Evolutionary conservation across 2,888 invertebrate genomes (phyloP).

Genomic region (Lottia gigantea): DNA sequence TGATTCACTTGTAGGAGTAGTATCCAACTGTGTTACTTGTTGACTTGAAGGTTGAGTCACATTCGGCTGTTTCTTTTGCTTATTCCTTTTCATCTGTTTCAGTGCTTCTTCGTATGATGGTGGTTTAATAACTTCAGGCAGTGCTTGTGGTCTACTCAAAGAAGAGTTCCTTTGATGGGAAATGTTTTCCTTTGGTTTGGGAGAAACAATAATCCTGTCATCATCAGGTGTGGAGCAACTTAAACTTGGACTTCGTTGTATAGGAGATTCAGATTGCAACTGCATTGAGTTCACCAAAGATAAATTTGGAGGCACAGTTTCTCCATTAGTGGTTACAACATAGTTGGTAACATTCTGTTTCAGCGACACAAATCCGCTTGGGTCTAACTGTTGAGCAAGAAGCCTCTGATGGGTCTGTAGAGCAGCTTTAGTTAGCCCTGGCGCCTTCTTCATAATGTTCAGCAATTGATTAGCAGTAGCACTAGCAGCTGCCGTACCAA

Average conservation of each 20-base stretch:
- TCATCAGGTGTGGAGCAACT: not conserved
- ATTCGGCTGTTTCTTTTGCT: not conserved
- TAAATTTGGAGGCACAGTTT: conserved; percentile 6
- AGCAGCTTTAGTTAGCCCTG: conserved; percentile 1
- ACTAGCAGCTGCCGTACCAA: not conserved
- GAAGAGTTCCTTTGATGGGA: not conserved
- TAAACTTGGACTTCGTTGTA: conserved; percentile 6
- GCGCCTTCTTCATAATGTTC: not conserved
- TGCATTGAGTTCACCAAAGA: not conserved
- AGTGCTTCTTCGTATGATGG: conserved; percentile 41
- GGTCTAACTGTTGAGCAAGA: conserved; percentile 2
- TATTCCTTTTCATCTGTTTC: conserved; percentile 24
- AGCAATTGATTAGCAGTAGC: conserved; percentile 2
- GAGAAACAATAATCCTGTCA: conserved; percentile 6
- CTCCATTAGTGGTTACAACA: not conserved
- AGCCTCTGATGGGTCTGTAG: not conserved
- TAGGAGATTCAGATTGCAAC: conserved; percentile 3
- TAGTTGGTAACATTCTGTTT: not conserved
- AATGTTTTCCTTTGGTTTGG: not conserved
- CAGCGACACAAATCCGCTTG: not conserved
- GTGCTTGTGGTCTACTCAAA: conserved; percentile 2
- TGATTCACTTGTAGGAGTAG: conserved; percentile 15
- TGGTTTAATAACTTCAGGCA: conserved; percentile 29
- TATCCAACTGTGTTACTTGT: conserved; percentile 19
- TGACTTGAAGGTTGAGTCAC: not conserved